A percentile compares a stretch with the other conserved stretches of the same genome.
These are phyloP conservation scores for Helostoma temminkii DNA, from an alignment of 2,797 vertebrate genomes.

Conservation along the genomic window DNA sequence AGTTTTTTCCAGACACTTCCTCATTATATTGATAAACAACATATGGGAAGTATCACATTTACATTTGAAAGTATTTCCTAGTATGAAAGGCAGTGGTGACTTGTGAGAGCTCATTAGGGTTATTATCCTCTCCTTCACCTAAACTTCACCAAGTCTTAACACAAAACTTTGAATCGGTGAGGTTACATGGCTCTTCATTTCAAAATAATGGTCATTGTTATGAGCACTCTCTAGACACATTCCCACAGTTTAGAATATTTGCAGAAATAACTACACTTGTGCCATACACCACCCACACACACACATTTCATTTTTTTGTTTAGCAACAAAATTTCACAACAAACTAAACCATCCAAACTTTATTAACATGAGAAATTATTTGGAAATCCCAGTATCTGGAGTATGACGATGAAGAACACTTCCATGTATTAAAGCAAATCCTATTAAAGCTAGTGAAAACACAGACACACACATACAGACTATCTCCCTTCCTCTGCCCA, in stretches of 20 bases:
- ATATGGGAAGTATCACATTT: too few species aligned
- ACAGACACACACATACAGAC: background rate
- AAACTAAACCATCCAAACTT: conserved; percentile 17
- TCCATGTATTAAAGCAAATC: conserved; percentile 30
- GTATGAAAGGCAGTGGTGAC: too few species aligned
- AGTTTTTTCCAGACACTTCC: too few species aligned
- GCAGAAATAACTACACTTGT: background rate
- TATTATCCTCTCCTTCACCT: too few species aligned
- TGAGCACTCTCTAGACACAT: background rate
- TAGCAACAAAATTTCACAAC: conserved; percentile 22
- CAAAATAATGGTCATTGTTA: conserved; percentile 1
- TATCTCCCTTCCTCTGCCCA: conserved; percentile 4
- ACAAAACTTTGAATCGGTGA: too few species aligned
- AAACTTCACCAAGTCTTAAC: too few species aligned
- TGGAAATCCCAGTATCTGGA: background rate
- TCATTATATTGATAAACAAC: too few species aligned
- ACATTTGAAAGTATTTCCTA: too few species aligned
- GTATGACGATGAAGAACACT: background rate
- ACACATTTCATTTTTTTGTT: conserved; percentile 8
- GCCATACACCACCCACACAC: conserved; percentile 13
- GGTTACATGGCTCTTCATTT: too few species aligned
- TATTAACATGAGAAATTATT: background rate
- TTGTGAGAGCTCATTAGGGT: too few species aligned
- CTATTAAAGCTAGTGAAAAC: conserved; percentile 32
- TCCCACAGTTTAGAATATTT: background rate